Evolutionary conservation across 2,797 vertebrate species (phyloP).

Genomic region (Pantherophis alleghaniensis): DNA sequence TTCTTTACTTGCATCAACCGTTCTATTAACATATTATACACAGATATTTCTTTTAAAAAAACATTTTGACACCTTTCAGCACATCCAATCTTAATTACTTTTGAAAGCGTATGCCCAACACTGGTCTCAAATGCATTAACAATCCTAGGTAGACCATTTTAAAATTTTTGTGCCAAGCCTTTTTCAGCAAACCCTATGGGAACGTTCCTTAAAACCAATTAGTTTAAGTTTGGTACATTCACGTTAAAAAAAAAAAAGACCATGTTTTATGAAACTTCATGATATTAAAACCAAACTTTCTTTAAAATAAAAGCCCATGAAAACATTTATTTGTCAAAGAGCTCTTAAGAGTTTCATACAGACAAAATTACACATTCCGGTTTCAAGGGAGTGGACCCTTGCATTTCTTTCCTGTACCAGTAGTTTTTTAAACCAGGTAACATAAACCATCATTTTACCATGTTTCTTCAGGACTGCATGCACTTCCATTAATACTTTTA

Average conservation of each 20-base stretch:
- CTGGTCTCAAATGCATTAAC: constrained; percentile 35
- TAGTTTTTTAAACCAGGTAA: constrained; percentile 28
- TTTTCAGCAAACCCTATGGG: constrained; percentile 49
- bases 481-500: constrained; percentile 27
- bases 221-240: constrained; percentile 14
- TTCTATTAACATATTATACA: constrained; percentile 12
- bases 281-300: constrained; percentile 26
- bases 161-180: constrained; percentile 33
- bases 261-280: constrained; percentile 23
- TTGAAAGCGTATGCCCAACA: constrained; percentile 47
- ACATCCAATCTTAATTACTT: constrained; percentile 10
- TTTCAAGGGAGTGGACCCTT: constrained; percentile 19
- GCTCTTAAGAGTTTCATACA: constrained; percentile 31
- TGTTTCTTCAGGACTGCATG: constrained; percentile 36
- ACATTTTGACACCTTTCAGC: constrained; percentile 19
- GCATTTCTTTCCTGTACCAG: constrained; percentile 11
- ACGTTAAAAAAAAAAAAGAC: constrained; percentile 1
- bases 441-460: constrained; percentile 20
- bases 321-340: constrained; percentile 23
- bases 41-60: background rate
- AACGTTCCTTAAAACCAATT: constrained; percentile 31
- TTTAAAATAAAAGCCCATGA: constrained; percentile 27
- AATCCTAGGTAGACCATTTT: background rate
- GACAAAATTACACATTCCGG: constrained; percentile 25
- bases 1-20: constrained; percentile 19